Base-by-base conservation (phyloP, 1,140 invertebrate genomes). In the Gonatopus flavifemur region DNA sequence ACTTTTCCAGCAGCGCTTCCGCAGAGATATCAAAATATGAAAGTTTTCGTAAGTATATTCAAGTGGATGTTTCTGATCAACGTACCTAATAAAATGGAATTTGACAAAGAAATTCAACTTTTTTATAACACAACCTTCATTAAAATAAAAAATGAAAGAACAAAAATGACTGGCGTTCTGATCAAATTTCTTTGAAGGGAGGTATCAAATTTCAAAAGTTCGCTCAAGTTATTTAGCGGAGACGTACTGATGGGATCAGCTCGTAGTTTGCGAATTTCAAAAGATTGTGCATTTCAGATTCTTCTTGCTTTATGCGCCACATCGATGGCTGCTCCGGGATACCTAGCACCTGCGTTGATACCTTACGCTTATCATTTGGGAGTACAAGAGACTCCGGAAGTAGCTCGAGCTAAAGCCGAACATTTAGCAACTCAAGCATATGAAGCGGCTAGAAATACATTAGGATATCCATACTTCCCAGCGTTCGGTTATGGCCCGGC, bases 311-410 rank as follows among this genome's bases (percentile, higher is more conserved):
- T 64, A 2, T 48, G 61, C 47, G 55, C 54, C 6, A 16, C 69
- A 10, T 54, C 58, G 9, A 20, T 52, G 7, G 66, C 59, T 0
- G 25, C 21, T 0, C 53, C 57, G 12, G 49, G 53, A 6, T 61
- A 59, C 25, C 30, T 52, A 24, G 50, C 28, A 1, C 44, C 49
- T 13, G 42, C 57, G 2, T 35, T 52, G 8, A 8, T 53, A 3
- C 55, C 55, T 1, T 2, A 53, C 7, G 33, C 25, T 3, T 45
- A 78, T 25, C 76, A 81, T 52, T 70, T 68, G 2, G 62, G 55
- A 13, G 58, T 79, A 22, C 59, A 81, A 15, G 83, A 85, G 65
- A 84, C 83, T 13, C 82, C 81, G 31, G 83, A 83, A 56, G 83
- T 85, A 5, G 79, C 82, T 41, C 77, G 73, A 16, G 82, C 83